These are phyloP conservation scores for Marmota flaviventris DNA, from an alignment of 2,113 vertebrate species.

Conservation along the genomic window DNA sequence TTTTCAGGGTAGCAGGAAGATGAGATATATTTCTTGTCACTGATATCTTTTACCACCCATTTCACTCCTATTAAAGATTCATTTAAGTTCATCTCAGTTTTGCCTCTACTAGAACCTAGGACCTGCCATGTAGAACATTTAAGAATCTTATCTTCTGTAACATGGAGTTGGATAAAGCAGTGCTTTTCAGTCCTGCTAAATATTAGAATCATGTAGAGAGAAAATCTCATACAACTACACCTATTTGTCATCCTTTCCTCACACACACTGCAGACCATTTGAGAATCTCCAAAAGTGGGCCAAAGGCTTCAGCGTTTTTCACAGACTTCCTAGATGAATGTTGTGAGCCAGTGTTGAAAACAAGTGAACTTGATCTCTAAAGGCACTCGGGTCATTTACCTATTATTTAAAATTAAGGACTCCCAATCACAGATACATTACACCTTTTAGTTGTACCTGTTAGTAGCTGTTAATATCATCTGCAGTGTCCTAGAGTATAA, in stretches of 20 bases:
- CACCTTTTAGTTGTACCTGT: not conserved
- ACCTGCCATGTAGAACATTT: not conserved
- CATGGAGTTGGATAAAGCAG: not conserved
- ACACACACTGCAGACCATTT: not conserved
- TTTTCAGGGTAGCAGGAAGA: not conserved
- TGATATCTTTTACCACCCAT: conserved; percentile 11
- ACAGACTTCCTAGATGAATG: not conserved
- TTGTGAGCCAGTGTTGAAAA: not conserved
- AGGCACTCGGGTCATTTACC: not conserved
- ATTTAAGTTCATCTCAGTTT: not conserved
- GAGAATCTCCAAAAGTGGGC: not conserved
- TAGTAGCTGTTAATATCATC: not conserved
- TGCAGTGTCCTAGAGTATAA: not conserved
- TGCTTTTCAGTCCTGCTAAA: conserved; percentile 7
- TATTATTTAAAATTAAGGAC: conserved; percentile 21
- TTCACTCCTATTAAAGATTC: not conserved
- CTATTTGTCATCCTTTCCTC: too few relatives aligned
- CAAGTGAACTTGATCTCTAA: not conserved
- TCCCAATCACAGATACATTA: not conserved
- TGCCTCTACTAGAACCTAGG: not conserved
- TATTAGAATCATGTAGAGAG: not conserved
- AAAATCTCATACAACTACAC: not conserved
- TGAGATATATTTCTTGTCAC: too few relatives aligned
- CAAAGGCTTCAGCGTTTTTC: not conserved
- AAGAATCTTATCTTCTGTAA: not conserved